Conservation (phyloP, 2,888 invertebrate species). For the Acrobasis suavella region DNA sequence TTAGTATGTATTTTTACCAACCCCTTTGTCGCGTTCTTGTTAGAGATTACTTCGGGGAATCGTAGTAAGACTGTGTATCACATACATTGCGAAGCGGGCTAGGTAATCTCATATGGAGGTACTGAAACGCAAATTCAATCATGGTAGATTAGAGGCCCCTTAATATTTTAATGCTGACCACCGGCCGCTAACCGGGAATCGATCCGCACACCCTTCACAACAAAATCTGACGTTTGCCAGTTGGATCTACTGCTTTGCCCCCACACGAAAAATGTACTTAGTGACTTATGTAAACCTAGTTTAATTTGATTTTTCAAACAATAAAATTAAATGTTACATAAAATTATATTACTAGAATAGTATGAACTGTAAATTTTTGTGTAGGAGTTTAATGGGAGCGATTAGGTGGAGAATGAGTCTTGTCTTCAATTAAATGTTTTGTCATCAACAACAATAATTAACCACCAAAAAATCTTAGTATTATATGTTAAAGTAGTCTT, state of each 20-base stretch:
- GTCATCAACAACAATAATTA: too few relatives aligned
- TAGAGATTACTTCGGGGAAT: slow-evolving; percentile 28
- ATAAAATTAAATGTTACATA: too few relatives aligned
- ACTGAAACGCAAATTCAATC: slow-evolving; percentile 78
- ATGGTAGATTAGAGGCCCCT: slow-evolving; percentile 77
- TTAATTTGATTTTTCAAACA: too few relatives aligned
- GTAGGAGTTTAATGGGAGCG: too few relatives aligned
- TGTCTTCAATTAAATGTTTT: too few relatives aligned
- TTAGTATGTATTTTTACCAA: too few relatives aligned
- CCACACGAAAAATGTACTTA: not conserved
- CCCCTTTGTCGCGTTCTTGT: too few relatives aligned
- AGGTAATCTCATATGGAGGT: slow-evolving; percentile 53
- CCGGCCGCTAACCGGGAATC: slow-evolving; percentile 72
- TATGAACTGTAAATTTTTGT: too few relatives aligned
- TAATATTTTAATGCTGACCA: slow-evolving; percentile 82
- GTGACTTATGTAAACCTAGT: not conserved
- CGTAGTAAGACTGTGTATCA: slow-evolving; percentile 46
- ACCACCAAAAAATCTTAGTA: too few relatives aligned
- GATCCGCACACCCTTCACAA: slow-evolving; percentile 63
- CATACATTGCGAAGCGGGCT: slow-evolving; percentile 58
- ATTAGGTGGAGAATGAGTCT: too few relatives aligned
- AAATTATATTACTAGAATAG: too few relatives aligned
- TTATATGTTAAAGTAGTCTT: too few relatives aligned
- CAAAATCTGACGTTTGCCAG: slow-evolving; percentile 41
- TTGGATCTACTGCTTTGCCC: not conserved